Conservation (phyloP, 1,140 invertebrate species). For the Akabosia matsudoensis region DNA sequence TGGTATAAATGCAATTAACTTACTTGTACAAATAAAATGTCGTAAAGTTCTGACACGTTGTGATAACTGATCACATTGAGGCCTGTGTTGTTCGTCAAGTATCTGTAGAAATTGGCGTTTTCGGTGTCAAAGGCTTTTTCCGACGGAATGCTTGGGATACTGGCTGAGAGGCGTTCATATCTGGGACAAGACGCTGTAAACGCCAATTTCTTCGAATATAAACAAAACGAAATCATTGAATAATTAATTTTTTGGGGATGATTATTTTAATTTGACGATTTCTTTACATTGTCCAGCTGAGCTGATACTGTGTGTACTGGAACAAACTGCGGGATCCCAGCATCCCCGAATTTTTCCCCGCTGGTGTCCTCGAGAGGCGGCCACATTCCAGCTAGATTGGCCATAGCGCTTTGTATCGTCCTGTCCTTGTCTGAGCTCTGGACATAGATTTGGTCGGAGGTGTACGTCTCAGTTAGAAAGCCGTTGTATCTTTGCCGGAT, state of each 20-base stretch:
- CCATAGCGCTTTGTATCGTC: conserved; percentile 81
- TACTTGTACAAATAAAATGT: conserved; percentile 66
- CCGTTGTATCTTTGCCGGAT: conserved; percentile 64
- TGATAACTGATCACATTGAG: conserved; percentile 56
- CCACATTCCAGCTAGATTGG: conserved; percentile 75
- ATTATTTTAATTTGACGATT: background rate
- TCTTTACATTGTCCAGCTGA: conserved; percentile 60
- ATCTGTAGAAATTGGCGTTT: conserved; percentile 63
- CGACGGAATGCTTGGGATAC: conserved; percentile 57
- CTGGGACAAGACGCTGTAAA: conserved; percentile 64
- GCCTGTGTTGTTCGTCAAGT: conserved; percentile 63
- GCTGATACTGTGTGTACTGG: conserved; percentile 75
- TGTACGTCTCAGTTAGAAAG: conserved; percentile 57
- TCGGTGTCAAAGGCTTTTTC: conserved; percentile 59
- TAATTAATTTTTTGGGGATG: background rate
- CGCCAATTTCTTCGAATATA: conserved; percentile 55
- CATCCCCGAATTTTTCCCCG: conserved; percentile 38
- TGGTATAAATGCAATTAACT: conserved; percentile 18
- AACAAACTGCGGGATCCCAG: conserved; percentile 70
- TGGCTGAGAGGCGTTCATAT: conserved; percentile 59
- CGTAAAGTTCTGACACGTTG: conserved; percentile 62
- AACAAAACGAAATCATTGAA: background rate
- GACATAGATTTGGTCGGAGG: conserved; percentile 62
- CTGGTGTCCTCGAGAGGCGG: conserved; percentile 69
- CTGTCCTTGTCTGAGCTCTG: conserved; percentile 79